These are phyloP conservation scores for Bruchidius siliquastri DNA, from an alignment of 2,888 invertebrate genomes.

Conservation along the genomic window DNA sequence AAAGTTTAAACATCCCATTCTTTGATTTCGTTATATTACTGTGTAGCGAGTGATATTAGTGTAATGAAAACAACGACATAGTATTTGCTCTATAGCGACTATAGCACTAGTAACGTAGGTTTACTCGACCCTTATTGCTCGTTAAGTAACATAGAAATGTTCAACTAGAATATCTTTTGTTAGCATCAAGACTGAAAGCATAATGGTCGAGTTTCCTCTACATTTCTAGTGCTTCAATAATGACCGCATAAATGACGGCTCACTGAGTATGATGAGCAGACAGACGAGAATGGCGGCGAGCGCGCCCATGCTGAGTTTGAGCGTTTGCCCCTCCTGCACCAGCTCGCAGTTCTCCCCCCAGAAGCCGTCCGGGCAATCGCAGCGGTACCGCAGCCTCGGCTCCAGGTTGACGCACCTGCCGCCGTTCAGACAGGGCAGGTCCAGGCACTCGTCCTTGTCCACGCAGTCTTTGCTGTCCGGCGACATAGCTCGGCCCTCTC, in stretches of 20 bases:
- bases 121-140: too few species aligned
- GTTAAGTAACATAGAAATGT: too few species aligned
- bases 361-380: conserved; percentile 87
- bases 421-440: conserved; percentile 89
- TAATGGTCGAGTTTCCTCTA: too few species aligned
- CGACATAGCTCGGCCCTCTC: conserved; percentile 86
- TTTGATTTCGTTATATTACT: too few species aligned
- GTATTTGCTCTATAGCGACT: too few species aligned
- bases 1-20: too few species aligned
- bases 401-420: conserved; percentile 90
- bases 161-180: too few species aligned
- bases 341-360: conserved; percentile 94
- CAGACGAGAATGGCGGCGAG: conserved; percentile 96
- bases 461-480: conserved; percentile 88
- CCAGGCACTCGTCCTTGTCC: conserved; percentile 93
- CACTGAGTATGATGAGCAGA: conserved; percentile 93
- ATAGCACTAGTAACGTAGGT: too few species aligned
- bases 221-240: background rate
- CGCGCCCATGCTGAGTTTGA: conserved; percentile 95
- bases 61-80: too few species aligned
- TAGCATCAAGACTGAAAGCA: too few species aligned
- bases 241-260: conserved; percentile 48
- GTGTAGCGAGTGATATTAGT: too few species aligned
- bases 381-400: conserved; percentile 78
- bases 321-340: conserved; percentile 88